Percentiles rank a stretch among this genome's conserved stretches.
Conservation (phyloP, 2,797 vertebrate species). For the Merluccius polli region DNA sequence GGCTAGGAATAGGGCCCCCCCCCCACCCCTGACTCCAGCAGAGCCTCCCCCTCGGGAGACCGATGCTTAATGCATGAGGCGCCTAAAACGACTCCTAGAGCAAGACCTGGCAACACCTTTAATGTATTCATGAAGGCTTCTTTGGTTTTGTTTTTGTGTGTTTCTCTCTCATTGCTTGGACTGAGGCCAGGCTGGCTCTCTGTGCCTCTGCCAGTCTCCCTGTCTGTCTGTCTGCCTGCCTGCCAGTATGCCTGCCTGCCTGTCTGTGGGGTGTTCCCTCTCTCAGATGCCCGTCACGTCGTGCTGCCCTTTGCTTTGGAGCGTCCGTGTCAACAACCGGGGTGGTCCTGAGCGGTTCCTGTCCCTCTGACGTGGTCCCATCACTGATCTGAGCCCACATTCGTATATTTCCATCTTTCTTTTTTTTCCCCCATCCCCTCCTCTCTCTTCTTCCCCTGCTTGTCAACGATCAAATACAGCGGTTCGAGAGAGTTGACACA, state of each 20-base stretch:
- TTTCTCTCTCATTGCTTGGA: neutral
- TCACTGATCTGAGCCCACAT: constrained; percentile 31
- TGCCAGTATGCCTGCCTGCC: constrained; percentile 12
- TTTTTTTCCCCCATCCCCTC: neutral
- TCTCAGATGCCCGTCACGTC: constrained; percentile 71
- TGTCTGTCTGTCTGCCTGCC: constrained; percentile 36
- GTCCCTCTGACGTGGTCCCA: constrained; percentile 54
- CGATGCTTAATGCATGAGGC: constrained; percentile 60
- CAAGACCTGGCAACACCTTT: constrained; percentile 34
- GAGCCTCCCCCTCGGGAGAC: neutral
- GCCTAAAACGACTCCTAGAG: constrained; percentile 51
- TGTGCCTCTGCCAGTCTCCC: constrained; percentile 31
- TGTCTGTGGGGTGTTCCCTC: constrained; percentile 16
- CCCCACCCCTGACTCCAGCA: neutral
- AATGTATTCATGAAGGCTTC: constrained; percentile 48
- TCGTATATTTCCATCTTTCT: constrained; percentile 40
- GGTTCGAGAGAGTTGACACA: constrained; percentile 51
- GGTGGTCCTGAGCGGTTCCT: constrained; percentile 69
- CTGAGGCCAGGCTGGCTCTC: neutral
- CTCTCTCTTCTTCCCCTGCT: constrained; percentile 10
- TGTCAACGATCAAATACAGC: constrained; percentile 52
- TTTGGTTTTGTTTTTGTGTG: constrained; percentile 36
- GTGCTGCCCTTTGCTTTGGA: constrained; percentile 75
- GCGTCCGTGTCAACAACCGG: constrained; percentile 71
- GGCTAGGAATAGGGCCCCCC: constrained; percentile 30